Evolutionary conservation across 2,113 vertebrate genomes (phyloP), one percentile per base, ranked within the genome.

Genomic region (Platysternon megacephalum): DNA sequence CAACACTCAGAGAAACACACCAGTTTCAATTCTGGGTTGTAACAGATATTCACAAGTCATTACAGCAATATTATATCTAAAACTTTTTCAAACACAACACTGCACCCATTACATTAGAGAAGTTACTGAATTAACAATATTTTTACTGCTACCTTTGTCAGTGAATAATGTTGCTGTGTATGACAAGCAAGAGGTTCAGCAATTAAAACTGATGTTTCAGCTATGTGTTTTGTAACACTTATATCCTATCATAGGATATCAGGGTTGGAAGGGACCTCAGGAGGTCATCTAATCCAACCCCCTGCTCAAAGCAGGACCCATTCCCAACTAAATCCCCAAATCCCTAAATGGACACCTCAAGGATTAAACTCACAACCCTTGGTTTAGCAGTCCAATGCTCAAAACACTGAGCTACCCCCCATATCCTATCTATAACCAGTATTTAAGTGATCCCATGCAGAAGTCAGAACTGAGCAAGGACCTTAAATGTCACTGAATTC

Each of bases 1-100:
- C 32, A 39, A 49, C 12, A 6, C 74, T 44, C 51, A 86, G 55
- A 17, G 51, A 8, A 52, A 5, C 0, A 0, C 14, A 53, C 53
- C 16, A n/a, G 4, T 5, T 28, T 26, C 61, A 12, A 17, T 11
- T 51, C 76, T 92, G 51, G 61, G 48, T 56, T 81, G 48, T 52
- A 56, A 91, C 1, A 82, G 24, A 76, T 44, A 42, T 26, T 42
- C 9, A 78, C 26, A 78, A 46, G 74, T 28, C 11, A 78, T 14
- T 65, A 65, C 61, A 65, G 32, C 29, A 35, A 65, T 65, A 61
- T 61, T 32, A 61, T 13, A 35, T 55, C 22, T 55, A 55, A 55
- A 35, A 6, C 14, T 17, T 76, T 78, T 78, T 24, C 5, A 86
- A 52, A 26, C 76, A 7, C 11, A 42, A 7, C 5, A 76, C 11